A percentile compares a stretch with the other conserved stretches of the same genome.
Conservation (phyloP, 2,113 vertebrate species). For the Xiphorhynchus elegans region DNA sequence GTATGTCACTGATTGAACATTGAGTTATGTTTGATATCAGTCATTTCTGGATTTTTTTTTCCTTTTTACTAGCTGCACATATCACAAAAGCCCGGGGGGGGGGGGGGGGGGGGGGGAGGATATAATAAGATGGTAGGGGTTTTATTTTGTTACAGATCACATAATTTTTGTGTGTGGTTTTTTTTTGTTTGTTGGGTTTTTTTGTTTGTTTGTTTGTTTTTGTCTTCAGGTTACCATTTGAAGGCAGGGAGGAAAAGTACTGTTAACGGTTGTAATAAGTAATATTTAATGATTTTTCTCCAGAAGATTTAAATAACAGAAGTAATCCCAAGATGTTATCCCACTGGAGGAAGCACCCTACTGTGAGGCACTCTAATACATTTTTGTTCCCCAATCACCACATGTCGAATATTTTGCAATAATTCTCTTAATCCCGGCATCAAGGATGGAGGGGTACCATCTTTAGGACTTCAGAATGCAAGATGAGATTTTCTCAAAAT, state of each 20-base stretch:
- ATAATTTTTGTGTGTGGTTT: neutral
- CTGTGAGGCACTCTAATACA: neutral
- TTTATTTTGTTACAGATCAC: neutral
- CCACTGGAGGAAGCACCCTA: neutral
- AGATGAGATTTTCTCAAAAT: neutral
- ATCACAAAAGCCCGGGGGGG: neutral
- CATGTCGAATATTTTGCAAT: neutral
- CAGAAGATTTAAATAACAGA: neutral
- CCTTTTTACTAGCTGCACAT: neutral
- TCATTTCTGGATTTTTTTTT: constrained; percentile 18
- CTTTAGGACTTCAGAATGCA: neutral
- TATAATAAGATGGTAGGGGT: neutral
- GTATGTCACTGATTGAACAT: neutral
- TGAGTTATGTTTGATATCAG: constrained; percentile 56
- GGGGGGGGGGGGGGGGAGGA: too few relatives aligned
- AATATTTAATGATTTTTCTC: neutral
- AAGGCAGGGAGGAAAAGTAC: neutral
- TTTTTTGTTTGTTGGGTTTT: neutral
- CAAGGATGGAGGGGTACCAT: neutral
- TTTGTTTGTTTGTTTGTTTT: neutral
- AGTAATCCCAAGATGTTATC: neutral
- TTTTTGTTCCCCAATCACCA: neutral
- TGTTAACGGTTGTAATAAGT: neutral
- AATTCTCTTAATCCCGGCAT: neutral
- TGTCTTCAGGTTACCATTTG: neutral